Evolutionary conservation across 1,140 invertebrate genomes (phyloP), one percentile per base, ranked within the genome.

Genomic region (Macrostomum lignano): DNA sequence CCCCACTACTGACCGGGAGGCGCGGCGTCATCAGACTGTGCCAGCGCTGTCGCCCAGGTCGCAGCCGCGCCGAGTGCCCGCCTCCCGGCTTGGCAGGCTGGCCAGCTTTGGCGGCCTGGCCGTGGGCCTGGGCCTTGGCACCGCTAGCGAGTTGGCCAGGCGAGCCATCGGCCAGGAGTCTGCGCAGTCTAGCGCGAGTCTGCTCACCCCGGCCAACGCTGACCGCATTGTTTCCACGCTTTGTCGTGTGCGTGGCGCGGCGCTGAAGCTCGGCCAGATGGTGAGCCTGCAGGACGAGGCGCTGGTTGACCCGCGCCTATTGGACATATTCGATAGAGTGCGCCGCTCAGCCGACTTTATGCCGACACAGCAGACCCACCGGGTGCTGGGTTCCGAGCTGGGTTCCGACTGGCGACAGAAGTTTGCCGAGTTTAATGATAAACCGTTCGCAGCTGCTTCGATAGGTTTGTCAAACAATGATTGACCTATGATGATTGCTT

Each of bases 301-400:
- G 3, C 17, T 17, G 4, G 74, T 98, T 25, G 81, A 72, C 45
- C 79, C 84, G 1, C 68, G 86, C 47, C 52, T 96, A 30, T 74
- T 84, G 46, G 70, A 72, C 49, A 75, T 88, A 22, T 88, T 98
- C 60, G 86, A 98, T 56, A 59, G 91, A 39, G 91, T 98, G 3
- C 65, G 91, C 10, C 81, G 96, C 56, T 81, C 79, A 36, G 91
- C 91, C 2, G 91, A 98, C 61, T 96, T 93, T 46, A 98, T 98
- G 88, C 91, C 91, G 4, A 61, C 64, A 19, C 79, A 73, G 68
- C 91, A 98, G 65, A 74, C 93, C 39, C 38, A 72, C 58, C 68
- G 70, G 58, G 75, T 86, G n/a, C 60, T 94, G 60, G 54, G 17
- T 4, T 58, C 61, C 7, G 74, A 96, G 54, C 60, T 96, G 25